Evolutionary conservation across 1,140 invertebrate genomes (phyloP), one percentile per base, ranked within the genome.

Genomic region (Trachymyrmex cornetzi): DNA sequence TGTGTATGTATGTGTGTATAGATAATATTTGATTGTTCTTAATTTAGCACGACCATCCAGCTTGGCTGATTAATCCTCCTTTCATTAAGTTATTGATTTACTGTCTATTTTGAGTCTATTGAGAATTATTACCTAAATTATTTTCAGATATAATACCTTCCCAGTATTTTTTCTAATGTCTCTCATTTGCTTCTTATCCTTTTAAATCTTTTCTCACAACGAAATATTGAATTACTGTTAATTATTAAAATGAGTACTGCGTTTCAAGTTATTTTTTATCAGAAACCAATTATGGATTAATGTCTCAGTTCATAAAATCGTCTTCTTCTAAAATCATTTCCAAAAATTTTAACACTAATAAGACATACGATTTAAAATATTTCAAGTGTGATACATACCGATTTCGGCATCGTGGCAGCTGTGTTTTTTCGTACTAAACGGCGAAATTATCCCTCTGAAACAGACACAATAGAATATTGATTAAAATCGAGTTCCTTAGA

Each of bases 341-440:
- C 7, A 14, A 50, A 48, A 71, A 4, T 71, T 44, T 71, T 67
- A 14, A 24, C 16, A 9, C 24, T 14, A 14, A n/a, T 55, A 55
- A 14, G 1, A 72, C 14, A 27, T 11, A 24, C 16, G 12, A 59
- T 75, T 57, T 16, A 38, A 66, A 6, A 77, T 87, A 63, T 57
- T 24, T 30, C 4, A 53, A 27, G 19, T 48, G n/a, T 22, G 48
- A 50, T 81, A 90, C 94, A 87, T 90, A 95, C 94, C 92, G 93
- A 92, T 79, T 95, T 95, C 90, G 94, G 94, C 94, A 95, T 95
- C 86, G 92, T 95, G 93, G 72, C 89, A 85, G 89, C 71, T 92
- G 88, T 75, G 87, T 91, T 87, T 91, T 90, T 79, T 24, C 48
- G 38, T 61, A 27, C 72, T 74, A 64, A 84, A 66, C 61, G 63